These are phyloP conservation scores for Drosophila lowei DNA, from an alignment of 1,140 invertebrate genomes.

Conservation along the genomic window DNA sequence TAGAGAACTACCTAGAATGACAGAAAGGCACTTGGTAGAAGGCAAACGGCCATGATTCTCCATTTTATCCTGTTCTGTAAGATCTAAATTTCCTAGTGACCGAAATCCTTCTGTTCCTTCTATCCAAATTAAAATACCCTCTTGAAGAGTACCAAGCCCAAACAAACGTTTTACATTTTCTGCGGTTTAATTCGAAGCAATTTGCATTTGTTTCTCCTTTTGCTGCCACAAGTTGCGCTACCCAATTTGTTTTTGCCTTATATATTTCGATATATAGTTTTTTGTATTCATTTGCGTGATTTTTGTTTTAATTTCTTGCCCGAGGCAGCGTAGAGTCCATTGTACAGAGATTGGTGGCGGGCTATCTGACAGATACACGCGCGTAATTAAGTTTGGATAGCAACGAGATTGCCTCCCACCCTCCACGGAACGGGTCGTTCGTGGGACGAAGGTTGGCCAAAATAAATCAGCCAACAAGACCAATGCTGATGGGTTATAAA, in stretches of 20 bases:
- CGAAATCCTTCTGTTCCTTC: too few species aligned
- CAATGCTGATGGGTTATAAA: slow-evolving; percentile 11
- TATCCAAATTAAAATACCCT: too few species aligned
- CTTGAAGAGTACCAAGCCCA: too few species aligned
- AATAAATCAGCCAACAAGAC: slow-evolving; percentile 40
- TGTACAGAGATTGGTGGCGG: slow-evolving; percentile 36
- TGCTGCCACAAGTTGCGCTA: slow-evolving; percentile 25
- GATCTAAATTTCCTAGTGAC: too few species aligned
- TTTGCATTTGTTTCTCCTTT: slow-evolving; percentile 48
- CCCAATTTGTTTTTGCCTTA: slow-evolving; percentile 34
- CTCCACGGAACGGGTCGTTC: slow-evolving; percentile 1
- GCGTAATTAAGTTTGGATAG: slow-evolving; percentile 63
- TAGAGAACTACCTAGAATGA: too few species aligned
- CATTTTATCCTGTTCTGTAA: too few species aligned
- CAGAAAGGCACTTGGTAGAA: too few species aligned
- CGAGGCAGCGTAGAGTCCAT: slow-evolving; percentile 19
- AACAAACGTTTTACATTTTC: background rate
- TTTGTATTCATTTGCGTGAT: background rate
- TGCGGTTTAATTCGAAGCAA: slow-evolving; percentile 10
- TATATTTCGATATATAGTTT: slow-evolving; percentile 41
- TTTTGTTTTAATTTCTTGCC: slow-evolving; percentile 33
- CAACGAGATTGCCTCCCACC: slow-evolving; percentile 44
- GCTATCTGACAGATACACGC: slow-evolving; percentile 63
- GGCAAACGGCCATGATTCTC: too few species aligned
- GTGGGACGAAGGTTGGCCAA: slow-evolving; percentile 62